Evolutionary conservation across 2,113 vertebrate genomes (phyloP), one percentile per base, ranked within the genome.

Genomic region (Alethe diademata): DNA sequence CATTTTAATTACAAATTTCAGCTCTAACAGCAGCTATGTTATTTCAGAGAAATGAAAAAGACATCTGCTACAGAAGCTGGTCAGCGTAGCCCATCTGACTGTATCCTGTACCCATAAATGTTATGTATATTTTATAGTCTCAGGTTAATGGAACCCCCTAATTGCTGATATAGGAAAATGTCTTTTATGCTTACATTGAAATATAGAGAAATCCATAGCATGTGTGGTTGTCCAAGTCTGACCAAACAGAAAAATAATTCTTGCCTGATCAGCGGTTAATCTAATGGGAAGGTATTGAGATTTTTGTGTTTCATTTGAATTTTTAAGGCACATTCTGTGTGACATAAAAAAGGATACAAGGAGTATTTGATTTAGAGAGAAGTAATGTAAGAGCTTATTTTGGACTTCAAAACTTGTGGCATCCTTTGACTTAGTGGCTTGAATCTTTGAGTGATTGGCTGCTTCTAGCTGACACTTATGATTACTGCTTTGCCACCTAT

Each of bases 161-260:
- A 93, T 62, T 92, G 74, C 89, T 97, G 92, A 92, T 93, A 90
- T 24, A 89, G 67, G 42, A 61, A 78, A 97, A 85, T 91, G 51
- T 40, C 61, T 70, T 92, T 90, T 90, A 84, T n/a, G 67, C 74
- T 89, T 8, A 17, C 22, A 83, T 45, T 91, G 81, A 97, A 97
- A 97, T 96, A 92, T 35, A 61, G 90, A 95, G 72, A 95, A 93
- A 97, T 96, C 90, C 73, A 93, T 97, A 97, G 16, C 17, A 28
- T 57, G 15, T 93, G 80, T 94, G 56, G 45, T 92, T 95, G n/a
- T 75, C 66, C 51, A 93, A 88, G 65, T 67, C 82, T 93, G 93
- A 94, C 43, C 66, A 95, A 89, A 96, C 47, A 86, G 80, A 95
- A 91, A 45, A 94, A 42, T 72, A 94, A 90, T 93, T 92, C 45